phyloP scores from a whole-genome alignment of 2,113 vertebrate genomes.

The Marmota monax region DNA sequence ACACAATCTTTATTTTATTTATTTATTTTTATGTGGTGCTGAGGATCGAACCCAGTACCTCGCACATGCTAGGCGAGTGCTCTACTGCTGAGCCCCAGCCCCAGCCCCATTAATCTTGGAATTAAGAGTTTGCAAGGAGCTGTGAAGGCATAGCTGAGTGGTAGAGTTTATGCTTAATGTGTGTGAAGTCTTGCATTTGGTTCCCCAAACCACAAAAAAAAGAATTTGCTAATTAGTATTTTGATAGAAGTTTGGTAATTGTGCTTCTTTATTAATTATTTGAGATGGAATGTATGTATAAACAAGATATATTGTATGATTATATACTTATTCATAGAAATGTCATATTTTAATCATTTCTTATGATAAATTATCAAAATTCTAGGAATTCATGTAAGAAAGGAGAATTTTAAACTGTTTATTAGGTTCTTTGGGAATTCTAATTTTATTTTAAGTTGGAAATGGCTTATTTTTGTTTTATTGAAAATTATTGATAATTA shows the following conservation, averaged over 20 bases:
- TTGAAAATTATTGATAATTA: slow-evolving; percentile 23
- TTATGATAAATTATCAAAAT: slow-evolving; percentile 42
- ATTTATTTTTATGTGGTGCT: no score
- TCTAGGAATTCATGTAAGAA: slow-evolving; percentile 32
- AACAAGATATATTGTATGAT: neutral
- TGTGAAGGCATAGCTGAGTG: neutral
- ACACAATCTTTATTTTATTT: no score
- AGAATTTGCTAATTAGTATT: neutral
- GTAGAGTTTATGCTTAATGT: neutral
- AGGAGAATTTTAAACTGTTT: neutral
- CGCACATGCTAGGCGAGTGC: no score
- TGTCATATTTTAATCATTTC: neutral
- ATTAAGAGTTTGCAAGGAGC: neutral
- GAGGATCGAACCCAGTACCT: no score
- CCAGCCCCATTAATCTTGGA: neutral
- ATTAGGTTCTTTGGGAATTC: slow-evolving; percentile 36
- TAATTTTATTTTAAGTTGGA: neutral
- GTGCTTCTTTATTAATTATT: slow-evolving; percentile 4
- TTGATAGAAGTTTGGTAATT: neutral
- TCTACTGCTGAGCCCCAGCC: no score
- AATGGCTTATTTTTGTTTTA: neutral
- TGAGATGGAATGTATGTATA: neutral
- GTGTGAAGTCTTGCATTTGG: neutral
- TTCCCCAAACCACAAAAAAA: neutral
- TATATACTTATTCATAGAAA: neutral